Conservation (phyloP, 2,888 invertebrate genomes). For the Auanema freiburgensis region DNA sequence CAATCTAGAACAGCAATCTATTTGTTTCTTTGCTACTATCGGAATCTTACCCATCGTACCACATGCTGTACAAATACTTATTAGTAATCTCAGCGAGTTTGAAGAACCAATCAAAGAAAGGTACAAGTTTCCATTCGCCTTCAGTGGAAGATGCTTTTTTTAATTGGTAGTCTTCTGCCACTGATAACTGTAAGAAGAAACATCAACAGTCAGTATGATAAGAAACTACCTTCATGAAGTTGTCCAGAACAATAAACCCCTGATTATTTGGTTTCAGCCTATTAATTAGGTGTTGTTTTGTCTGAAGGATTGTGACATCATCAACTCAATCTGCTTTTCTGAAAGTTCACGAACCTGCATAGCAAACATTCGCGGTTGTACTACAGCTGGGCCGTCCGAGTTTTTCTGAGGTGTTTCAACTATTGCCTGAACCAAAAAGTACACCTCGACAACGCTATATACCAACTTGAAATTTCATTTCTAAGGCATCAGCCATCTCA, state of each 20-base stretch:
- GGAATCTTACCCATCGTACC: conserved; percentile 57
- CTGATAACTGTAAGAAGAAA: conserved; percentile 46
- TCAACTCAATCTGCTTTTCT: neutral
- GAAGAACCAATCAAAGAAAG: conserved; percentile 59
- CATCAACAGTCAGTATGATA: conserved; percentile 5
- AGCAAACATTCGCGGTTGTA: conserved; percentile 55
- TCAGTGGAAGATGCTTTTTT: conserved; percentile 47
- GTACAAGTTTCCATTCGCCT: conserved; percentile 63
- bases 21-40: conserved; percentile 4
- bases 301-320: conserved; percentile 16
- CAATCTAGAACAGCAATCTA: conserved; percentile 36
- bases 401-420: conserved; percentile 62
- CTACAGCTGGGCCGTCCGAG: conserved; percentile 55
- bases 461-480: conserved; percentile 62
- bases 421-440: conserved; percentile 42
- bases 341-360: conserved; percentile 26
- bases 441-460: neutral
- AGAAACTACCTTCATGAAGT: conserved; percentile 53
- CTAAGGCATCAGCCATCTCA: conserved; percentile 61
- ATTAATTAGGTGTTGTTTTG: conserved; percentile 55
- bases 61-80: conserved; percentile 61
- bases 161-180: conserved; percentile 57
- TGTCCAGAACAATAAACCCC: conserved; percentile 50
- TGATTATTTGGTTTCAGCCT: conserved; percentile 57
- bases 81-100: conserved; percentile 62